These are phyloP conservation scores for Aldabrachelys gigantea DNA, from an alignment of 2,113 vertebrate species.

Conservation along the genomic window DNA sequence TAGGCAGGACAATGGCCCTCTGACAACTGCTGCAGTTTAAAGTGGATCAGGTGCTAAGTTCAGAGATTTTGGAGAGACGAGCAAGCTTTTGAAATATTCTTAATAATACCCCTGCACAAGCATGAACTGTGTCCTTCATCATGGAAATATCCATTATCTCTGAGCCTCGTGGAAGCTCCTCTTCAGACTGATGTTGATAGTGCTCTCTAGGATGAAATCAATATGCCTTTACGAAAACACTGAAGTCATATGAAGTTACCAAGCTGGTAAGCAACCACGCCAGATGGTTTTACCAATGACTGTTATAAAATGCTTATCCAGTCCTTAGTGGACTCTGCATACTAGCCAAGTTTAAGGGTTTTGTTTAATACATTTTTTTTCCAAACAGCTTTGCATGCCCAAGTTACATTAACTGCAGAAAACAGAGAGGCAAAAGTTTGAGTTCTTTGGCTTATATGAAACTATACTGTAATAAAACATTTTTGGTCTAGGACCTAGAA, in stretches of 20 bases:
- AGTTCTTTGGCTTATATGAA: not conserved
- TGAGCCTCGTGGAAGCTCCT: not conserved
- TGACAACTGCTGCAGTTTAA: constrained; percentile 9
- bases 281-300: constrained; percentile 67
- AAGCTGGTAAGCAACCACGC: constrained; percentile 29
- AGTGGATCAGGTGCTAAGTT: not conserved
- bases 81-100: not conserved
- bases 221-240: constrained; percentile 21
- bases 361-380: not conserved
- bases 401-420: not conserved
- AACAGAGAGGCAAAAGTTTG: not conserved
- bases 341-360: constrained; percentile 28
- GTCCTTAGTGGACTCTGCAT: constrained; percentile 21
- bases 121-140: not conserved
- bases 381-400: not conserved
- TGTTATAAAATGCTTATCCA: constrained; percentile 42
- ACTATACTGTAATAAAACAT: not conserved
- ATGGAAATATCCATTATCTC: constrained; percentile 7
- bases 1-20: not conserved
- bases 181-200: not conserved
- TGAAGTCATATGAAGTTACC: constrained; percentile 42
- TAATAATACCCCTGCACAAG: not conserved
- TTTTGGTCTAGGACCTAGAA: not conserved
- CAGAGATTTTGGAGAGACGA: not conserved
- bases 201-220: not conserved